These are phyloP conservation scores for Mercenaria mercenaria DNA, from an alignment of 1,140 invertebrate species.

Conservation along the genomic window DNA sequence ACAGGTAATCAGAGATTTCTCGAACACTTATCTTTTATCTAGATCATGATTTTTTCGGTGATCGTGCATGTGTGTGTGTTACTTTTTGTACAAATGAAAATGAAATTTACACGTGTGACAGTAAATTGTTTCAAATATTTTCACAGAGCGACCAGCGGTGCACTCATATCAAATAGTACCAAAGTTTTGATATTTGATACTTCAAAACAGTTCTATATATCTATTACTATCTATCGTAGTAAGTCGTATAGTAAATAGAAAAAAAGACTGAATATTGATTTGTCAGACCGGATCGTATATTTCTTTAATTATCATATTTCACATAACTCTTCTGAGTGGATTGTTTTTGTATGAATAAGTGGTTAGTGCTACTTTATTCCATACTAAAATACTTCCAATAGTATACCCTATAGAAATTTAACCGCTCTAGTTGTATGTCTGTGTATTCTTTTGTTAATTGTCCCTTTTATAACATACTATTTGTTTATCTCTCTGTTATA, in stretches of 20 bases:
- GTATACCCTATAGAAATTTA: no score
- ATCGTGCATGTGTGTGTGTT: no score
- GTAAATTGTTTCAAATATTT: no score
- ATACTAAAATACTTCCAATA: not conserved
- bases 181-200: no score
- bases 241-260: not conserved
- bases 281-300: not conserved
- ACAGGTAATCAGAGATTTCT: not conserved
- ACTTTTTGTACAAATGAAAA: no score
- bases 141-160: no score
- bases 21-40: no score
- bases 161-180: no score
- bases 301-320: slow-evolving; percentile 14
- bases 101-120: no score
- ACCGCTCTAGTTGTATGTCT: not conserved
- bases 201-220: no score
- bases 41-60: no score
- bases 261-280: not conserved
- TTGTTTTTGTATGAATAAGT: not conserved
- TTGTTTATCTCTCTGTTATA: not conserved
- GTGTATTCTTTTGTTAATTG: not conserved
- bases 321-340: not conserved
- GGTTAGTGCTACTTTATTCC: not conserved
- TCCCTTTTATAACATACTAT: not conserved
- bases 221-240: no score